A percentile compares a stretch with the other conserved stretches of the same genome.
Conservation (phyloP, 1,140 invertebrate species). For the Pogonomyrmex barbatus region DNA sequence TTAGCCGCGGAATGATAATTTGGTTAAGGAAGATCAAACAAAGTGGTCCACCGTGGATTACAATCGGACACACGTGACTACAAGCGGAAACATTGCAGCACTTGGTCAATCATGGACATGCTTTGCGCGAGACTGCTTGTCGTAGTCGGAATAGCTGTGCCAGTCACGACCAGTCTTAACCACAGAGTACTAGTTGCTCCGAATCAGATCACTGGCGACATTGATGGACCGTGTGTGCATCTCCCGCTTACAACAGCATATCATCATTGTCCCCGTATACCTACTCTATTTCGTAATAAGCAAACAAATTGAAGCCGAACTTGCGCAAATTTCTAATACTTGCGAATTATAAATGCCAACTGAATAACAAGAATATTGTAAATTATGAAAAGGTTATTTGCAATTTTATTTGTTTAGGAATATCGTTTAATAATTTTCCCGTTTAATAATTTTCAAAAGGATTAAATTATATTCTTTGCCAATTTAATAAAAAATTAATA, state of each 20-base stretch:
- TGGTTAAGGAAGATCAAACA: background rate
- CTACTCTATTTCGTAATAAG: background rate
- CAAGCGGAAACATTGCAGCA: constrained; percentile 77
- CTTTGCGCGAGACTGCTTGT: constrained; percentile 93
- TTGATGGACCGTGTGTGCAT: constrained; percentile 9
- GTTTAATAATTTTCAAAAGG: too few species aligned
- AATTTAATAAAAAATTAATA: too few species aligned
- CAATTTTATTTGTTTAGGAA: background rate
- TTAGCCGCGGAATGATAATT: background rate
- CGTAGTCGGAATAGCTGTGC: constrained; percentile 91
- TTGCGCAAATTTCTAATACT: background rate
- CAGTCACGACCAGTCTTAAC: constrained; percentile 90
- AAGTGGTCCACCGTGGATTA: constrained; percentile 35
- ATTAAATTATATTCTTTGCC: too few species aligned
- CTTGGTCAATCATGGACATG: constrained; percentile 88
- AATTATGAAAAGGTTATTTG: background rate
- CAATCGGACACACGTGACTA: constrained; percentile 33
- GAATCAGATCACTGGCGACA: constrained; percentile 87
- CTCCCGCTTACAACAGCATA: background rate
- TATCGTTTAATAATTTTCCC: too few species aligned
- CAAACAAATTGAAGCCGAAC: constrained; percentile 9
- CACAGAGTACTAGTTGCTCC: constrained; percentile 88
- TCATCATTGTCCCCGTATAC: background rate
- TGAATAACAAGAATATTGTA: background rate
- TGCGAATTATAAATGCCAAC: background rate